These are phyloP conservation scores for Saimiri boliviensis DNA, from an alignment of 2,113 vertebrate genomes.

Conservation along the genomic window DNA sequence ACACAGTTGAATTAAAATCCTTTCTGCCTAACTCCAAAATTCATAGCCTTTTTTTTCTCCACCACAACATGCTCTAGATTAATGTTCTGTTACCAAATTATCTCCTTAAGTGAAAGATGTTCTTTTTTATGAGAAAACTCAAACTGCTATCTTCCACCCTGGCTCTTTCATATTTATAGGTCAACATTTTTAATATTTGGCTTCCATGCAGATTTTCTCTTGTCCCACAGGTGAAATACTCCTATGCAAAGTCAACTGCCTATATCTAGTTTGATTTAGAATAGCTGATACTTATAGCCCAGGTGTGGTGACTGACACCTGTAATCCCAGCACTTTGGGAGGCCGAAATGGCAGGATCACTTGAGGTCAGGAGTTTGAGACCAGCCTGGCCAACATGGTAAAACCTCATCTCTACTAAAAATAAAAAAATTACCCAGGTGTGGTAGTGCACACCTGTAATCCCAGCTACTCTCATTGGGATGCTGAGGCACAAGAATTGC, in stretches of 20 bases:
- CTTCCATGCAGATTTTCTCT: not conserved
- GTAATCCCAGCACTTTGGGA: too few species aligned
- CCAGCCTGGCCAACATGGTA: too few species aligned
- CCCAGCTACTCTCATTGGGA: too few species aligned
- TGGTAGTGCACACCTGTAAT: too few species aligned
- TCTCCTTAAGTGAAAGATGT: not conserved
- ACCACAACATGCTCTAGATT: not conserved
- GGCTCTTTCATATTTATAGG: not conserved
- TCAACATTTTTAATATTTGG: not conserved
- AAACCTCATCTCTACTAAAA: too few species aligned
- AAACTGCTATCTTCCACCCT: not conserved
- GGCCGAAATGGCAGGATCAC: too few species aligned
- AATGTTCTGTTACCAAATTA: not conserved
- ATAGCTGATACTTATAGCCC: not conserved
- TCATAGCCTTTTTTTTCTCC: not conserved
- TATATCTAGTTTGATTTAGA: conserved; percentile 46
- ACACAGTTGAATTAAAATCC: not conserved
- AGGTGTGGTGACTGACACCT: too few species aligned
- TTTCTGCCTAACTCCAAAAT: not conserved
- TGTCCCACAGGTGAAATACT: not conserved
- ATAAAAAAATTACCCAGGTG: too few species aligned
- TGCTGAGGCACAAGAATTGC: too few species aligned
- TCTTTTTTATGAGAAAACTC: not conserved
- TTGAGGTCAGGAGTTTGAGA: too few species aligned
- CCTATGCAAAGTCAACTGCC: not conserved